A percentile compares a stretch with the other conserved stretches of the same genome.
phyloP scores from a whole-genome alignment of 2,113 vertebrate species.

The pig (Sus scrofa) region DNA sequence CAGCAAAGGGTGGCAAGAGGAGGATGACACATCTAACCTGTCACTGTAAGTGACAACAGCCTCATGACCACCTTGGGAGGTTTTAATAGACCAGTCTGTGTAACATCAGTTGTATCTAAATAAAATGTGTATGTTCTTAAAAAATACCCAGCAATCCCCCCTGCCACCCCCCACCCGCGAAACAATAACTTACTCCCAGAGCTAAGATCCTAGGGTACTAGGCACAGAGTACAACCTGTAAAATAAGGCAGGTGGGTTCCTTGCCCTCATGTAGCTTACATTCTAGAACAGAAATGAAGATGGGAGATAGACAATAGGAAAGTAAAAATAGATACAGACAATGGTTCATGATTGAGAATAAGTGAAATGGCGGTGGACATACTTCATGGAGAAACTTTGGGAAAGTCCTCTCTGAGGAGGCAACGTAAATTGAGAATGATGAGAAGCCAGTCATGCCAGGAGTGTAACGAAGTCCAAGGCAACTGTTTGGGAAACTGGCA shows the following conservation, averaged over 20 bases:
- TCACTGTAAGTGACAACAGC: background rate
- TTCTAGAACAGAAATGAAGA: background rate
- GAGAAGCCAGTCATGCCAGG: background rate
- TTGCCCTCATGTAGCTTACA: background rate
- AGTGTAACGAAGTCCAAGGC: background rate
- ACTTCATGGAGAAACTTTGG: background rate
- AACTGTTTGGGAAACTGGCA: background rate
- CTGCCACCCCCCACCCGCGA: background rate
- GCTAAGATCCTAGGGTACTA: background rate
- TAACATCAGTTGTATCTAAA: background rate
- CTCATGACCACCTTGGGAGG: background rate
- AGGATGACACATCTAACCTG: background rate
- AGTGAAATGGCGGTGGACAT: background rate
- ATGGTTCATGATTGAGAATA: background rate
- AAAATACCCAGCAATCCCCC: too few relatives aligned
- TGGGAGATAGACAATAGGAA: background rate
- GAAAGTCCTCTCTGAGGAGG: background rate
- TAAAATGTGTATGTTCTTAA: background rate
- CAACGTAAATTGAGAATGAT: background rate
- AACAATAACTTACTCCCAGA: background rate
- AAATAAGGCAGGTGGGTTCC: background rate
- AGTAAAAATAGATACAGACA: background rate
- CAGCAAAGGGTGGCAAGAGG: background rate
- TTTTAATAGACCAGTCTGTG: background rate
- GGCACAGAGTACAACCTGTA: background rate